Base-by-base conservation (phyloP, 1,140 invertebrate genomes). In the Anthonomus grandis region DNA sequence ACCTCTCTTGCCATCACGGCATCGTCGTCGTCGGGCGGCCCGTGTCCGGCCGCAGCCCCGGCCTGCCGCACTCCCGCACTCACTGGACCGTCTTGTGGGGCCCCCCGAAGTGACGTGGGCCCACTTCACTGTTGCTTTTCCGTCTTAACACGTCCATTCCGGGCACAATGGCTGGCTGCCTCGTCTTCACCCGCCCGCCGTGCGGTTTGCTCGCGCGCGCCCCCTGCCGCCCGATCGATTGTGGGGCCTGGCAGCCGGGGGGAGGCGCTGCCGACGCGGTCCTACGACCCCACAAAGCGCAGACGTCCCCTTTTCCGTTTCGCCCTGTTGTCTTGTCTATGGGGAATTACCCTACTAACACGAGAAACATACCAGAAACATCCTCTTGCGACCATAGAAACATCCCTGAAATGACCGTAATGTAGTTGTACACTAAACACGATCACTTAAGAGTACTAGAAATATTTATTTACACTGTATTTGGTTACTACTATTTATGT, bases 1-100 rank as follows among this genome's bases (percentile, higher is more conserved):
- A 80, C 78, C 78, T 80, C 78, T 80, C 79, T 79, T 77, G 79
- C 78, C 79, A 80, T 80, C 78, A 80, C 78, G 77, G 78, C 78
- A 80, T 75, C 74, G 76, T 76, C 76, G 63, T 64, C 55, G 59
- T 50, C 63, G 74, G 64, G 65, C 64, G 64, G 59, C 58, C 59
- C 65, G 59, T 63, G 60, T 64, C 23, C 56, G 48, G 56, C 56
- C 47, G 15, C 45, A 25, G 45, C 47, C 55, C n/a, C n/a, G n/a
- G n/a, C n/a, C n/a, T n/a, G n/a, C 15, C 46, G 22, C 56, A 58
- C 56, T 67, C 63, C 47, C 62, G 65, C 67, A 63, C 57, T 54
- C 64, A 69, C 66, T 63, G 50, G 55, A 67, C 61, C 59, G 59
- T 64, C 47, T 63, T 63, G 64, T 65, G 63, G 62, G 67, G 67